phyloP scores from a whole-genome alignment of 2,888 invertebrate genomes.

The Lepetodrilus schrolli region DNA sequence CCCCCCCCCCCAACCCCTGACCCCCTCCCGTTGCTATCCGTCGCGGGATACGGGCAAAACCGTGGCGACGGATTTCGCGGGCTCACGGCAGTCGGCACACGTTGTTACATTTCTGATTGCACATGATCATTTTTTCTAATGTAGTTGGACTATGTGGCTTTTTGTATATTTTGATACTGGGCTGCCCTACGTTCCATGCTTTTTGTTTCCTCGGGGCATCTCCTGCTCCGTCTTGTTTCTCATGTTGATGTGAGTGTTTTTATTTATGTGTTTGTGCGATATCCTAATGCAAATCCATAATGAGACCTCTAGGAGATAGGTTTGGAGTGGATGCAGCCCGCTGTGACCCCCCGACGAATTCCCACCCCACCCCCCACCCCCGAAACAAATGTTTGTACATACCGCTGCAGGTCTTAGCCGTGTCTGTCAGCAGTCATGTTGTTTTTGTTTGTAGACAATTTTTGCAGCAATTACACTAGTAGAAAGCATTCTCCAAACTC shows the following conservation, averaged over 20 bases:
- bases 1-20: background rate
- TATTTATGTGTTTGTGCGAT: conserved; percentile 31
- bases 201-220: conserved; percentile 6
- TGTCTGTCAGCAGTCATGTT: no score
- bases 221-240: conserved; percentile 17
- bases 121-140: conserved; percentile 13
- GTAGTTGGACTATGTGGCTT: conserved; percentile 15
- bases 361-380: no score
- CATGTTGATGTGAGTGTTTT: conserved; percentile 24
- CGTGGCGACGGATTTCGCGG: no score
- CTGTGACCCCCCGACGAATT: background rate
- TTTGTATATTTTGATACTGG: conserved; percentile 26
- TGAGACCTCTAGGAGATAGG: conserved; percentile 14
- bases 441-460: conserved; percentile 14
- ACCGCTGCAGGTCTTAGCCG: background rate
- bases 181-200: conserved; percentile 28
- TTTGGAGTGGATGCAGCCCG: conserved; percentile 19
- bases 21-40: background rate
- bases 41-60: background rate
- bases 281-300: conserved; percentile 28
- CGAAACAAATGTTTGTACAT: no score
- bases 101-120: conserved; percentile 18
- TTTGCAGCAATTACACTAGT: background rate
- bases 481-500: background rate
- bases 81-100: conserved; percentile 1